Percentiles rank a stretch among this genome's conserved stretches.
phyloP scores from a whole-genome alignment of 2,797 vertebrate genomes.

The Capromys pilorides region DNA sequence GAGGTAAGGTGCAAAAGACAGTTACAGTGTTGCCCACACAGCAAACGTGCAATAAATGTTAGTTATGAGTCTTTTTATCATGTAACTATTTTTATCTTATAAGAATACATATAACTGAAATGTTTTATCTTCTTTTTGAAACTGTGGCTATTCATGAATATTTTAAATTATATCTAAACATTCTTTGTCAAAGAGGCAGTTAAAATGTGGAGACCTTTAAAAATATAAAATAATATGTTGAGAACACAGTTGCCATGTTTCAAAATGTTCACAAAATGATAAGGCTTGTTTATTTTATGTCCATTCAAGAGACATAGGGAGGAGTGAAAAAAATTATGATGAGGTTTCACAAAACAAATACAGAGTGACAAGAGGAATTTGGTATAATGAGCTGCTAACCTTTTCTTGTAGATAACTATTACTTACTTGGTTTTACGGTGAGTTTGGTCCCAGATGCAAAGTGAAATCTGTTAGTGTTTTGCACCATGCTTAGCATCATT shows the following conservation, averaged over 20 bases:
- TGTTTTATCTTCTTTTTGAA: conserved; percentile 37
- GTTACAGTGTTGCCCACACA: conserved; percentile 16
- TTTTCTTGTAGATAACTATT: background rate
- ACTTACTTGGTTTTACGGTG: conserved; percentile 78
- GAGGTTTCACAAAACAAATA: conserved; percentile 1
- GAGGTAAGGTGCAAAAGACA: background rate
- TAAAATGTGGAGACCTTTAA: conserved; percentile 18
- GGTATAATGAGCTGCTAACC: background rate
- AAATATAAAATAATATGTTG: background rate
- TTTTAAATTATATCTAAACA: conserved; percentile 44
- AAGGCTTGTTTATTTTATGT: conserved; percentile 24
- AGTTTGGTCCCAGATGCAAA: conserved; percentile 80
- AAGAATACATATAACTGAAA: conserved; percentile 19
- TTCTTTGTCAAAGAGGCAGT: conserved; percentile 39
- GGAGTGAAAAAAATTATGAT: background rate
- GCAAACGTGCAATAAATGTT: conserved; percentile 27
- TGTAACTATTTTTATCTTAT: conserved; percentile 32
- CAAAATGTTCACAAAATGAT: conserved; percentile 9
- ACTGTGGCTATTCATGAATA: background rate
- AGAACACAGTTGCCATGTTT: conserved; percentile 4
- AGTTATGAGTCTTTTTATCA: background rate
- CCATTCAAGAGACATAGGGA: conserved; percentile 22
- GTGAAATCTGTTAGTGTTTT: background rate
- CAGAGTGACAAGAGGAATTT: conserved; percentile 3
- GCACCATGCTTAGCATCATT: conserved; percentile 66